phyloP scores from a whole-genome alignment of 2,113 vertebrate species.

The Esox niger region DNA sequence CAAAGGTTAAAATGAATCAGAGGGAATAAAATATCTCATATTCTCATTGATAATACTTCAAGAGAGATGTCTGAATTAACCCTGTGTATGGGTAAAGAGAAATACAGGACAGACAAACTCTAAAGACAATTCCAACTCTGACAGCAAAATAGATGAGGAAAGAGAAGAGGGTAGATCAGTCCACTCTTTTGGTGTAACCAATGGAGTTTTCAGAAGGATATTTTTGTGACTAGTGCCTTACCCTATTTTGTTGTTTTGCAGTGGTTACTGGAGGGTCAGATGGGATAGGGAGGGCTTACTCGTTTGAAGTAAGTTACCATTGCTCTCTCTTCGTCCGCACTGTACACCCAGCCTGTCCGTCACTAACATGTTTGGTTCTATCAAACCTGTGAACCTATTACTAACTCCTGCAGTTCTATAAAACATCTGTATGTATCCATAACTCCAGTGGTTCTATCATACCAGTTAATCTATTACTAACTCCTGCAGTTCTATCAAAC shows the following conservation, averaged over 20 bases:
- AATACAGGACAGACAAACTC: constrained; percentile 31
- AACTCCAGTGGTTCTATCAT: not conserved
- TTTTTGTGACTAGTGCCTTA: not conserved
- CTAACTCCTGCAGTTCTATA: not conserved
- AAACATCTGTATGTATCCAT: not conserved
- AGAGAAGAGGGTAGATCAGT: not conserved
- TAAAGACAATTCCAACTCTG: not conserved
- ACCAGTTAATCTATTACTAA: not conserved
- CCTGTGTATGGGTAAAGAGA: too few relatives aligned
- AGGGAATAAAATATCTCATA: too few relatives aligned
- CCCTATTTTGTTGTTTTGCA: constrained; percentile 58
- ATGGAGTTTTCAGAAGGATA: not conserved
- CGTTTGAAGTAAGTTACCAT: constrained; percentile 73
- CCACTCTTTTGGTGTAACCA: not conserved
- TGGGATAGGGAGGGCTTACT: constrained; percentile 84
- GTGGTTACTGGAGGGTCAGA: constrained; percentile 86
- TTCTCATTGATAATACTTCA: too few relatives aligned
- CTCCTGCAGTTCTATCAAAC: not conserved
- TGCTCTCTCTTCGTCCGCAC: not conserved
- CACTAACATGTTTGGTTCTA: not conserved
- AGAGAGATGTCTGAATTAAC: too few relatives aligned
- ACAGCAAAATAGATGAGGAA: constrained; percentile 19
- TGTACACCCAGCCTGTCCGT: not conserved
- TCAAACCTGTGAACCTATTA: not conserved
- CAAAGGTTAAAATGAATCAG: too few relatives aligned